Evolutionary conservation across 1,140 invertebrate species (phyloP), one percentile per base, ranked within the genome.

Genomic region (Neodiprion lecontei): DNA sequence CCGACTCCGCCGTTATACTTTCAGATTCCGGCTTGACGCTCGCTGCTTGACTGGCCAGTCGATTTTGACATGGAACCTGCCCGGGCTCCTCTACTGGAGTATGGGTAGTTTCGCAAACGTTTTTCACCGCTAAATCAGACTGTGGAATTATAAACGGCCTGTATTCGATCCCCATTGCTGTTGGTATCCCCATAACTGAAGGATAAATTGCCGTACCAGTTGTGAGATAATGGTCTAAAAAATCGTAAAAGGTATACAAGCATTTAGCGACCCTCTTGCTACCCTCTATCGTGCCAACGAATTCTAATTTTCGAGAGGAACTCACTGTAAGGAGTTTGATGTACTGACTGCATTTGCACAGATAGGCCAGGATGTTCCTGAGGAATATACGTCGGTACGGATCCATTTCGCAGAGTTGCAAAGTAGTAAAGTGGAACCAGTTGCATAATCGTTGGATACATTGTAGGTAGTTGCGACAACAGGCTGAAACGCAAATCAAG

Each of bases 1-100:
- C 91, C 21, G 90, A 90, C 78, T 89, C 81, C 0, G 86, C 86
- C 79, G 90, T 86, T 7, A 79, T 88, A 76, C 91, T 92, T 1
- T 92, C 91, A 7, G 91, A 90, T 78, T 93, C 92, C 0, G 89
- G 92, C 80, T 92, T 92, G 0, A 92, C 86, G 17, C 91, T 92
- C 0, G 91, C 92, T 2, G 90, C 90, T 81, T 90, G 91, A 40
- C 90, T 91, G 0, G 89, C 86, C 11, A 91, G 87, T 14, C 87
- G 81, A 73, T 90, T 84, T 9, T 11, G 68, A 14, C 80, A 77
- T 2, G 17, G 61, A 67, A 66, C 75, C 53, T 80, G 79, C 10
- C 74, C 47, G 3, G 66, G 48, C 7, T 28, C 40, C 14, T 28
- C 14, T 12, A 77, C 67, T 28, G 53, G 73, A 48, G 76, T 68